A percentile compares a stretch with the other conserved stretches of the same genome.
Evolutionary conservation across 2,113 vertebrate genomes (phyloP).

Genomic region (Arizona elegans): DNA sequence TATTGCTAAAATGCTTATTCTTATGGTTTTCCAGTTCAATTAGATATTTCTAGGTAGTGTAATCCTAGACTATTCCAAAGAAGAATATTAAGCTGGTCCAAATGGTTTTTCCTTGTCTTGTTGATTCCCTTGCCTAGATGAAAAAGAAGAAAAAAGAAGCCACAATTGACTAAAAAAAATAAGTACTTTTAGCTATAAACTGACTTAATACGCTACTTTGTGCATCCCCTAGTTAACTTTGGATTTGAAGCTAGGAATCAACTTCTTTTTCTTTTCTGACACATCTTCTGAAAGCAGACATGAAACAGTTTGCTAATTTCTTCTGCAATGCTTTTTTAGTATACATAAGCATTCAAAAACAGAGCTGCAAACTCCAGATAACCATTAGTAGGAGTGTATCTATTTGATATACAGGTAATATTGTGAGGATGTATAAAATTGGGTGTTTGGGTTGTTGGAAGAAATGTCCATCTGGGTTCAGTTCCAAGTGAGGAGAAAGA

Average conservation of each 20-base stretch:
- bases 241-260: not conserved
- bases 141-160: not conserved
- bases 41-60: conserved; percentile 24
- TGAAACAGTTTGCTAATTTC: not conserved
- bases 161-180: not conserved
- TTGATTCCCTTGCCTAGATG: not conserved
- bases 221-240: not conserved
- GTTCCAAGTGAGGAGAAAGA: no score
- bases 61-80: not conserved
- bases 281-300: not conserved
- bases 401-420: not conserved
- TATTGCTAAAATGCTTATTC: not conserved
- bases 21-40: conserved; percentile 48
- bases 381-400: not conserved
- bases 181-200: not conserved
- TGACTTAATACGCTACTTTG: not conserved
- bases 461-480: no score
- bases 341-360: not conserved
- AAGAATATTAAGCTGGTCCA: not conserved
- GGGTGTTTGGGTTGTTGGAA: no score
- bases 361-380: not conserved
- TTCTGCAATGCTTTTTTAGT: not conserved
- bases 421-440: not conserved
- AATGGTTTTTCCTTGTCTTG: not conserved
- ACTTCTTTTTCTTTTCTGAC: not conserved